These are phyloP conservation scores for Pandemis heparana DNA, from an alignment of 2,888 invertebrate genomes.

Conservation along the genomic window DNA sequence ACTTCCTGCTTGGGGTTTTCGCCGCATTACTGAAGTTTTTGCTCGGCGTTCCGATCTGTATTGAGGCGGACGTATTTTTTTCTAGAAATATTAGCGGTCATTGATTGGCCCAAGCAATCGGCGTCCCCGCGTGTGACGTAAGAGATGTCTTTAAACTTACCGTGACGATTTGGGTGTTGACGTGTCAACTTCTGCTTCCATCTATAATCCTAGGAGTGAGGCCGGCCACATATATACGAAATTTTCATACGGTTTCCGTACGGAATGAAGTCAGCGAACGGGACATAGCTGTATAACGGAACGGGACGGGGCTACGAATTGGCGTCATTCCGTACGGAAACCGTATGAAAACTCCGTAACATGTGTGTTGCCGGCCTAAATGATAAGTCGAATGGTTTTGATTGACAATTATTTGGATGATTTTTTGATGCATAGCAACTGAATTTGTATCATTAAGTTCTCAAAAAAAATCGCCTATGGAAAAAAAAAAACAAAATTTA, in stretches of 20 bases:
- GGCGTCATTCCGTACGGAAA: no score
- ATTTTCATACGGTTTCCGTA: no score
- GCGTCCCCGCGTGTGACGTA: not conserved
- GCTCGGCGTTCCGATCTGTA: conserved; percentile 47
- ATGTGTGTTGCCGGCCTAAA: no score
- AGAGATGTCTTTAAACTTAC: not conserved
- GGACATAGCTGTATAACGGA: no score
- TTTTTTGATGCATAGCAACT: not conserved
- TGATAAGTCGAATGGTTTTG: not conserved
- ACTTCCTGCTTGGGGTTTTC: conserved; percentile 63
- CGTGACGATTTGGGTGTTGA: not conserved
- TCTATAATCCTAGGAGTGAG: not conserved
- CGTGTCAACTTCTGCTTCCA: not conserved
- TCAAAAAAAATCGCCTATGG: no score
- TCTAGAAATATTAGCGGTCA: conserved; percentile 17
- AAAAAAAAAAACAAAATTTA: no score
- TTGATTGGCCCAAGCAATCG: conserved; percentile 9
- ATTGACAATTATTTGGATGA: not conserved
- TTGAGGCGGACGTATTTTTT: conserved; percentile 54
- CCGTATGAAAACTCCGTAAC: no score
- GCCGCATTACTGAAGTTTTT: conserved; percentile 51
- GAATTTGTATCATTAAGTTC: no score
- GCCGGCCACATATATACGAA: no score
- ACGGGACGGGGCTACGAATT: no score
- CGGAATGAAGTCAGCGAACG: no score